Evolutionary conservation across 1,140 invertebrate species (phyloP), one percentile per base, ranked within the genome.

Genomic region (Vanessa atalanta): DNA sequence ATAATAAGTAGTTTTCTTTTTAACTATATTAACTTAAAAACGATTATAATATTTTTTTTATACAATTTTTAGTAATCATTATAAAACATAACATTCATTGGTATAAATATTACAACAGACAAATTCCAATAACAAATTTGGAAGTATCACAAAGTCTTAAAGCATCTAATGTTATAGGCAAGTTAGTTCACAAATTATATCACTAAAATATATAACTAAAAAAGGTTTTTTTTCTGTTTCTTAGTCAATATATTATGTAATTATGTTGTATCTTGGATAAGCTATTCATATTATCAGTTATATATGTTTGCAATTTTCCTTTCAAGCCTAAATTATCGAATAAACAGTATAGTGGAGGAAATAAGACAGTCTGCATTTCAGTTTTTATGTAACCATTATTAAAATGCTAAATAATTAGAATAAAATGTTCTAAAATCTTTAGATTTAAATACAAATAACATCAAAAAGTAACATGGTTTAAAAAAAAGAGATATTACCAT

Each of bases 131-230:
- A 60, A 57, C 16, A 57, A 69, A 57, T 69, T 57, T 69, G 66
- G 66, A 69, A 16, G 57, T 69, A 69, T 69, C 66, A 69, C 66
- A 57, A 57, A 60, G 37, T 57, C 53, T 69, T 69, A 69, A 69
- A 69, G 53, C 53, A 69, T 69, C 53, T 69, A 69, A 57, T 43
- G 15, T 53, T 66, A 53, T 57, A 68, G 53, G 37, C 53, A 61
- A 61, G 57, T 61, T 68, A 69, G 37, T 69, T 16, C 16, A 60
- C 57, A 47, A 65, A 26, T 69, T 69, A 47, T 26, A 37, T 26
- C 14, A 37, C 14, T 61, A 31, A 60, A 60, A 60, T 31, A 31
- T 31, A 2, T 6, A 31, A 61, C 4, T 37, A 26, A 60, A 60
- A 60, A 60, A 11, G 1, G 3, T 1, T 13, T 26, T 20, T 5